These are phyloP conservation scores for Silurus meridionalis DNA, from an alignment of 2,113 vertebrate genomes.

Conservation along the genomic window DNA sequence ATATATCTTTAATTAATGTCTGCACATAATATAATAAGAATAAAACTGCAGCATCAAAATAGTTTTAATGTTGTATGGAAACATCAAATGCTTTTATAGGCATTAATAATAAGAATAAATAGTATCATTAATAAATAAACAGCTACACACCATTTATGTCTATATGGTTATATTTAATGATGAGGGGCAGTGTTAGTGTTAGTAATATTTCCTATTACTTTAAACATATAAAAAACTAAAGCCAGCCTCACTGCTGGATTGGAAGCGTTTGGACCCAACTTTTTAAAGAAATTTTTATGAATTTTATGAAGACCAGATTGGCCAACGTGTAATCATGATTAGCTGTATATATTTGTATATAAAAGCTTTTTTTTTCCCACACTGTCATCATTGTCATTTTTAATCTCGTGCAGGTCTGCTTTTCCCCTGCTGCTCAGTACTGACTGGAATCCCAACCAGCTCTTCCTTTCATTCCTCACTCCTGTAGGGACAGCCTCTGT, in stretches of 20 bases:
- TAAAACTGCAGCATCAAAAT: background rate
- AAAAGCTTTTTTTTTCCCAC: background rate
- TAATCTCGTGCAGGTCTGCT: conserved; percentile 9
- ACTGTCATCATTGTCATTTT: conserved; percentile 34
- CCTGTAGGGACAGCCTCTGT: conserved; percentile 46
- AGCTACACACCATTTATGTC: background rate
- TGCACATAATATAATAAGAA: background rate
- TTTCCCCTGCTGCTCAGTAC: conserved; percentile 27
- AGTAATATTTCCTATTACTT: background rate
- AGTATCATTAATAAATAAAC: background rate
- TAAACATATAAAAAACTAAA: background rate
- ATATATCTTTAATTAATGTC: background rate
- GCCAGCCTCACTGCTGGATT: background rate
- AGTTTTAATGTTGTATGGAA: background rate
- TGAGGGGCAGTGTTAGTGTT: background rate
- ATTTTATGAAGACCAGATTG: background rate
- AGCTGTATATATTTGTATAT: background rate
- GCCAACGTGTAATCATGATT: background rate
- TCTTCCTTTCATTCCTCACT: conserved; percentile 62
- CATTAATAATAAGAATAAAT: background rate
- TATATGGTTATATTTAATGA: background rate
- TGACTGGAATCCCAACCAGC: conserved; percentile 73
- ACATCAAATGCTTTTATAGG: background rate
- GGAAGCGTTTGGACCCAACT: background rate
- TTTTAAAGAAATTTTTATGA: background rate